A percentile compares a stretch with the other conserved stretches of the same genome.
These are phyloP conservation scores for Stenopsyche tienmushanensis DNA, from an alignment of 1,140 invertebrate species.

Conservation along the genomic window DNA sequence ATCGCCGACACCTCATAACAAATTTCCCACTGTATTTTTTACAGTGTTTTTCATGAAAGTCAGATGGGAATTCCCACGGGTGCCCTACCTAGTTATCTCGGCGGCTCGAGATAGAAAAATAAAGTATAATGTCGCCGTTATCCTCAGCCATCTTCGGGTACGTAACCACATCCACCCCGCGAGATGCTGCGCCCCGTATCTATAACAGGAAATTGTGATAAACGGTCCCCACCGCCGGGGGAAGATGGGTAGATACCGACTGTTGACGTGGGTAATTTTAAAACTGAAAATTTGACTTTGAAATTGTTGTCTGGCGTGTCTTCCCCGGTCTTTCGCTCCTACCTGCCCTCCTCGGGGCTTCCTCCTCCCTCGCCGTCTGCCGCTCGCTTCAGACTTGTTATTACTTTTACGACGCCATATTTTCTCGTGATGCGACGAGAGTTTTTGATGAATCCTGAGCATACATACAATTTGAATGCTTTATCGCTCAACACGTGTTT, in stretches of 20 bases:
- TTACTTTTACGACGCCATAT: constrained; percentile 34
- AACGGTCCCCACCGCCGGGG: constrained; percentile 29
- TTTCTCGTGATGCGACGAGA: constrained; percentile 16
- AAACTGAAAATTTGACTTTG: constrained; percentile 41
- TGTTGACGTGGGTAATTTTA: constrained; percentile 32
- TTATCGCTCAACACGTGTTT: too few relatives aligned
- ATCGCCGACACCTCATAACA: constrained; percentile 39
- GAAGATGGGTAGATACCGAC: neutral
- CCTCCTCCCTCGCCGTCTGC: neutral
- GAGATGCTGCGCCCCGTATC: too few relatives aligned
- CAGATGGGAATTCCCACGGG: constrained; percentile 41
- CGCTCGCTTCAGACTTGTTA: constrained; percentile 23
- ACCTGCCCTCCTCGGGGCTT: neutral
- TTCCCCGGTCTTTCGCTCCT: neutral
- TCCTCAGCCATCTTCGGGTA: constrained; percentile 36
- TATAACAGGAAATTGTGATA: constrained; percentile 42
- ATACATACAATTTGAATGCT: constrained; percentile 17
- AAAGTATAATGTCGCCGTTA: constrained; percentile 43
- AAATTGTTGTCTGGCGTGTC: constrained; percentile 34
- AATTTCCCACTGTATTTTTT: constrained; percentile 41
- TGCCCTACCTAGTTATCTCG: constrained; percentile 41
- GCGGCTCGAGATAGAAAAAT: constrained; percentile 41
- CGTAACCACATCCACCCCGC: constrained; percentile 24
- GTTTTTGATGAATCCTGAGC: constrained; percentile 16
- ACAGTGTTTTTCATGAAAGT: constrained; percentile 42